phyloP scores from a whole-genome alignment of 2,888 invertebrate genomes.

The Epicampocera succincta region DNA sequence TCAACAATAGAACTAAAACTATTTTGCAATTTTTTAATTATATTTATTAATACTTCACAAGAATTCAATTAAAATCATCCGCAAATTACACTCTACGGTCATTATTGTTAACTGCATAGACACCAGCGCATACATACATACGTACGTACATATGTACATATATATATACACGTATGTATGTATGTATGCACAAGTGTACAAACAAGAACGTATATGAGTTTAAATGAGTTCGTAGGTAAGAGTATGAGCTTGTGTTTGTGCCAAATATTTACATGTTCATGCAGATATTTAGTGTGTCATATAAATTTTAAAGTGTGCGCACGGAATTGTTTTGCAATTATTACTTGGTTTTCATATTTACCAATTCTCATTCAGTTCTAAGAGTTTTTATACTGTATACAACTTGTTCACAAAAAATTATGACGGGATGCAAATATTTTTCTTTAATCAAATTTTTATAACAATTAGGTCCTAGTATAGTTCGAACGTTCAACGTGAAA shows the following conservation, averaged over 20 bases:
- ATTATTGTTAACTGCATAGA: conserved; percentile 24
- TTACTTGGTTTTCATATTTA: too few relatives aligned
- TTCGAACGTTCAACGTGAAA: too few relatives aligned
- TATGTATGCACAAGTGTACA: neutral
- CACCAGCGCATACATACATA: neutral
- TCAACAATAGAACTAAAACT: conserved; percentile 29
- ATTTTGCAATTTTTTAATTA: conserved; percentile 46
- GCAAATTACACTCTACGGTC: conserved; percentile 24
- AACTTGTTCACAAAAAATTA: too few relatives aligned
- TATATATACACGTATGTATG: too few relatives aligned
- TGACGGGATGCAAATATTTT: too few relatives aligned
- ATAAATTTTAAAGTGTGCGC: neutral
- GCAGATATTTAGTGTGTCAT: neutral
- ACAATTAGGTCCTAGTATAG: too few relatives aligned
- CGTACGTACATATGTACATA: too few relatives aligned
- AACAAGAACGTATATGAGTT: neutral
- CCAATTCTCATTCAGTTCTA: too few relatives aligned
- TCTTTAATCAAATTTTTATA: too few relatives aligned
- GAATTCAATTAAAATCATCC: conserved; percentile 59
- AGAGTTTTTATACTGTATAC: too few relatives aligned
- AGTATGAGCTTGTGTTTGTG: neutral
- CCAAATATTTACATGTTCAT: conserved; percentile 15
- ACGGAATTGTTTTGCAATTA: neutral
- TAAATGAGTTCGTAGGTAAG: neutral
- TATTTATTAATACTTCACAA: conserved; percentile 57